phyloP scores from a whole-genome alignment of 1,140 invertebrate genomes.

The Nephila pilipes region DNA sequence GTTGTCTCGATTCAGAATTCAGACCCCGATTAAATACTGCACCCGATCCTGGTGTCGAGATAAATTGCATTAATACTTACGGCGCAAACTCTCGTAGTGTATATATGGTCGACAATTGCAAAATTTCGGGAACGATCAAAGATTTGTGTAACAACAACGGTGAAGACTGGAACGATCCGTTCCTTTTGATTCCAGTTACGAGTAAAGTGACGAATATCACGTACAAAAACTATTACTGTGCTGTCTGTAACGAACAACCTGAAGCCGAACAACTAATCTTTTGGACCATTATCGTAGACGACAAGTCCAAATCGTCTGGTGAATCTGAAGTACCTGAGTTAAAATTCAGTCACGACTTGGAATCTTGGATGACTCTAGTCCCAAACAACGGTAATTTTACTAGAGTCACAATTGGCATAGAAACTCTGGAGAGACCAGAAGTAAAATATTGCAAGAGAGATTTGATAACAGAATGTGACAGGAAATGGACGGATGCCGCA shows the following conservation, averaged over 20 bases:
- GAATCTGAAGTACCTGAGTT: neutral
- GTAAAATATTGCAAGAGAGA: neutral
- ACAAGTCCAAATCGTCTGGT: rapidly evolving
- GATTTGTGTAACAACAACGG: neutral
- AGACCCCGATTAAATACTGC: neutral
- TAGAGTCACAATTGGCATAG: neutral
- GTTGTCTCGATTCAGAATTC: neutral
- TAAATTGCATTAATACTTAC: neutral
- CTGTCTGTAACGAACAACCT: slow-evolving; percentile 82
- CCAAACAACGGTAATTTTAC: neutral
- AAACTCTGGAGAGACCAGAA: neutral
- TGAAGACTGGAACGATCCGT: slow-evolving; percentile 80
- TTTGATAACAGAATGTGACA: neutral
- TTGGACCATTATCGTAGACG: neutral
- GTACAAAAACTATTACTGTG: slow-evolving; percentile 84
- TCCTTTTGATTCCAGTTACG: slow-evolving; percentile 82
- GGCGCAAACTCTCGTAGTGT: too few species aligned
- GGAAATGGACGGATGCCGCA: neutral
- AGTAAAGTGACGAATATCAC: slow-evolving; percentile 81
- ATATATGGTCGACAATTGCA: neutral
- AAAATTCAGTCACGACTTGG: neutral
- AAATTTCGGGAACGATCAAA: neutral
- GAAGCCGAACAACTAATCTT: neutral
- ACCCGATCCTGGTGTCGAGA: neutral
- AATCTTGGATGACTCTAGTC: neutral